phyloP scores from a whole-genome alignment of 2,113 vertebrate species.

The Euleptes europaea region DNA sequence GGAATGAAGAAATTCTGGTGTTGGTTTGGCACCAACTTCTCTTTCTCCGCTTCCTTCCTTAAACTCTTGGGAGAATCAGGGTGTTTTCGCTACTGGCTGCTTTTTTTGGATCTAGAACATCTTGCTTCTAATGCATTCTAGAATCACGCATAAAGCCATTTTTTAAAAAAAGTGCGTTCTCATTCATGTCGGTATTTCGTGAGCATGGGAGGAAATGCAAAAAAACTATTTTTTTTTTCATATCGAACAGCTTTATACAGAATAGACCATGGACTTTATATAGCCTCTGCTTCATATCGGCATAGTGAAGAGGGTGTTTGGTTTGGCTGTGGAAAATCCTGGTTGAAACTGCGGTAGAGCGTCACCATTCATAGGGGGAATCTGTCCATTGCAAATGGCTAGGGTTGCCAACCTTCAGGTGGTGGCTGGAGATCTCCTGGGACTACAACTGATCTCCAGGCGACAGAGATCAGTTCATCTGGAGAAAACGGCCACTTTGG shows the following conservation, averaged over 20 bases:
- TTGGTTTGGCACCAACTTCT: constrained; percentile 53
- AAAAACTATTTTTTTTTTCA: neutral
- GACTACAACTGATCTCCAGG: no score
- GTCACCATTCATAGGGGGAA: neutral
- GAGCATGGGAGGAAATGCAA: neutral
- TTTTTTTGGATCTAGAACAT: neutral
- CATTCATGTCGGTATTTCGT: neutral
- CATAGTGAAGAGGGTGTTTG: no score
- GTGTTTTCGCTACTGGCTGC: neutral
- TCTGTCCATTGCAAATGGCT: no score
- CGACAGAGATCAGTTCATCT: no score
- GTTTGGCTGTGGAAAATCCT: no score
- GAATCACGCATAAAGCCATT: neutral
- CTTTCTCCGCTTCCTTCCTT: constrained; percentile 22
- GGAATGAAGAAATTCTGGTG: constrained; percentile 56
- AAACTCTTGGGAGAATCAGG: constrained; percentile 38
- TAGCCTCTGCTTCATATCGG: no score
- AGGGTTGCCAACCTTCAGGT: no score
- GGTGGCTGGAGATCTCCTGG: no score
- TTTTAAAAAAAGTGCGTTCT: neutral
- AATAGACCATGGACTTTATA: no score
- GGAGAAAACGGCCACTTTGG: no score
- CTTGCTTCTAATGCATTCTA: neutral
- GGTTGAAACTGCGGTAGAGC: no score
- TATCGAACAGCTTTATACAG: neutral